Evolutionary conservation across 2,113 vertebrate species (phyloP).

Genomic region (Lagopus leucura): DNA sequence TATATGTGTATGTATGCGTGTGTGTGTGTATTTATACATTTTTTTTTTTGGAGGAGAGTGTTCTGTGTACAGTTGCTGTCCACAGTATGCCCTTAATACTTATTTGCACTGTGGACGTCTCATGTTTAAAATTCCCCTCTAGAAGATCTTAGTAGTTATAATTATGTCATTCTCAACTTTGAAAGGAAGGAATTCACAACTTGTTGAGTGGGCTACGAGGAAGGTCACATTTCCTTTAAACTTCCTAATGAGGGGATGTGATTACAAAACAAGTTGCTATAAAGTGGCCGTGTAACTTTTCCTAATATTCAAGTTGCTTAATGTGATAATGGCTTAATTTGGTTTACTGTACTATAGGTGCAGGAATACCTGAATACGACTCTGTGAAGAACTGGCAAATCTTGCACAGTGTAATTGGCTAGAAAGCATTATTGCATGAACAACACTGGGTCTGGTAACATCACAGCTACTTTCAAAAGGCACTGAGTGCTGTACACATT

Average conservation of each 20-base stretch:
- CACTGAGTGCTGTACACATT: not conserved
- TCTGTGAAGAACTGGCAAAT: accelerated
- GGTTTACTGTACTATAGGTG: not conserved
- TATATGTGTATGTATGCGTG: not conserved
- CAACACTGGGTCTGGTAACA: not conserved
- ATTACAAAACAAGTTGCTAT: not conserved
- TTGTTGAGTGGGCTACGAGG: not conserved
- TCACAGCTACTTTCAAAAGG: not conserved
- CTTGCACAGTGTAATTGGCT: not conserved
- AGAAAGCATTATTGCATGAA: not conserved
- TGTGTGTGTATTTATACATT: not conserved
- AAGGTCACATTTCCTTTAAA: not conserved
- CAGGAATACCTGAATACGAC: not conserved
- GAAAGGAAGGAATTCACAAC: not conserved
- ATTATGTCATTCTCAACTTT: not conserved
- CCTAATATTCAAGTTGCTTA: not conserved
- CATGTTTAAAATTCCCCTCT: not conserved
- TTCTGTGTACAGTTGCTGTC: not conserved
- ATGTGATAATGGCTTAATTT: not conserved
- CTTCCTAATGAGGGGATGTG: not conserved
- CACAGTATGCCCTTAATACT: not conserved
- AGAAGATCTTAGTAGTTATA: not conserved
- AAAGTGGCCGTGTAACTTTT: not conserved
- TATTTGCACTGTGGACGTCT: not conserved
- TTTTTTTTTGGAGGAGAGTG: not conserved